These are phyloP conservation scores for Triops longicaudatus DNA, from an alignment of 1,140 invertebrate genomes.

Conservation along the genomic window DNA sequence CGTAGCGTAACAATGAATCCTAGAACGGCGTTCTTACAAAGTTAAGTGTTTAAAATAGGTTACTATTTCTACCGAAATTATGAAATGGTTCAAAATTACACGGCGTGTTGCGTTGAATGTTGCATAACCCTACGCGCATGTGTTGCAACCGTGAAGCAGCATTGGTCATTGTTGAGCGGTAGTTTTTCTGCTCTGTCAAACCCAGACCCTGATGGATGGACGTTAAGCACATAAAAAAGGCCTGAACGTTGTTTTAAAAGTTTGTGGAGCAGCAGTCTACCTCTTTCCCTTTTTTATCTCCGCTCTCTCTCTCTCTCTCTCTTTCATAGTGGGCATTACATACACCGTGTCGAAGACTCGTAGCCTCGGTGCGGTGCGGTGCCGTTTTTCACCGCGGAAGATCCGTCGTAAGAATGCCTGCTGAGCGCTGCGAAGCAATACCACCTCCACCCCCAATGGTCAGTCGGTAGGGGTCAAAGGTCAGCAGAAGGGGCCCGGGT, in stretches of 20 bases:
- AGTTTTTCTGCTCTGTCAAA: constrained; percentile 1
- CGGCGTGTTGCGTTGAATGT: too few species aligned
- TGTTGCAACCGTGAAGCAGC: neutral
- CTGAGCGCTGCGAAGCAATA: constrained; percentile 10
- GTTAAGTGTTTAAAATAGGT: too few species aligned
- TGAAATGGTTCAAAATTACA: too few species aligned
- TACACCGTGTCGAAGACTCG: neutral
- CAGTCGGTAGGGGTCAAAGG: constrained; percentile 17
- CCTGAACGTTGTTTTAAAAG: neutral
- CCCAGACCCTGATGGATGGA: constrained; percentile 12
- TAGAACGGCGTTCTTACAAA: too few species aligned
- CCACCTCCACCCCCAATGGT: neutral
- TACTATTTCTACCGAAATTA: too few species aligned
- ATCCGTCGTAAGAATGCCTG: neutral
- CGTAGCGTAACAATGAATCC: too few species aligned
- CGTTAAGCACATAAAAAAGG: constrained; percentile 7
- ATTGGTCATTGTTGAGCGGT: neutral
- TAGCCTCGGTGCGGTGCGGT: neutral
- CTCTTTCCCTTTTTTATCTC: too few species aligned
- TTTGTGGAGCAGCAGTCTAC: constrained; percentile 2
- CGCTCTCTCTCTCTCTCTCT: too few species aligned
- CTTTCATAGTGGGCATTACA: neutral
- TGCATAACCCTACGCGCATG: neutral
- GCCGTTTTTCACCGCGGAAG: constrained; percentile 13
- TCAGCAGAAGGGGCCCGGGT: constrained; percentile 17